These are phyloP conservation scores for Eupithecia centaureata DNA, from an alignment of 2,888 invertebrate genomes.

Conservation along the genomic window DNA sequence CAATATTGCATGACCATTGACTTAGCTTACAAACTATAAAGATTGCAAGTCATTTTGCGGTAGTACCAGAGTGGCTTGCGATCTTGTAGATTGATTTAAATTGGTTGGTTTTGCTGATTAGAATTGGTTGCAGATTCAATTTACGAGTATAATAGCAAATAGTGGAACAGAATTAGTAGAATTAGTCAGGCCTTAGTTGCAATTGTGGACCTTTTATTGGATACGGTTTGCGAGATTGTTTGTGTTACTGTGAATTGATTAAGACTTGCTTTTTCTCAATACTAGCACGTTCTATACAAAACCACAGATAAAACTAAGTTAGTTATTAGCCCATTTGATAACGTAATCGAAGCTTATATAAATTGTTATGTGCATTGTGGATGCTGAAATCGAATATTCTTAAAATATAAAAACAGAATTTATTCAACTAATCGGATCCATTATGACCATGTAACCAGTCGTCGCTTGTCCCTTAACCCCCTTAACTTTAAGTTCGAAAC, in stretches of 20 bases:
- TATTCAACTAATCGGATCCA: too few relatives aligned
- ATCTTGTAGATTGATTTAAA: conserved; percentile 1
- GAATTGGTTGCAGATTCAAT: conserved; percentile 5
- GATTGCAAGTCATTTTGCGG: not conserved
- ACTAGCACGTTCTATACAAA: not conserved
- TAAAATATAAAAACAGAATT: too few relatives aligned
- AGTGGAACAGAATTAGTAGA: conserved; percentile 3
- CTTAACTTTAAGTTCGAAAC: too few relatives aligned
- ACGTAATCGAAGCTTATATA: not conserved
- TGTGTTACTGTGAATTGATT: conserved; percentile 1
- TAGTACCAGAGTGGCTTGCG: not conserved
- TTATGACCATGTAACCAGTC: too few relatives aligned
- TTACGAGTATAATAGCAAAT: not conserved
- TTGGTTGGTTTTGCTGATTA: conserved; percentile 9
- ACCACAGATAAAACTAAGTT: not conserved
- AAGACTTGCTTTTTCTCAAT: not conserved
- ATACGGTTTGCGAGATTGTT: conserved; percentile 6
- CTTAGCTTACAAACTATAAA: not conserved
- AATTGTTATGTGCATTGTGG: not conserved
- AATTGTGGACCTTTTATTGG: not conserved
- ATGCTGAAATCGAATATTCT: not conserved
- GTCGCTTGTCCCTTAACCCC: too few relatives aligned
- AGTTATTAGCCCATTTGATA: not conserved
- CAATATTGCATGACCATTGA: not conserved
- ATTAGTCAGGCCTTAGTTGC: not conserved